Conservation (phyloP, 2,797 vertebrate species). For the Hirundo rustica region DNA sequence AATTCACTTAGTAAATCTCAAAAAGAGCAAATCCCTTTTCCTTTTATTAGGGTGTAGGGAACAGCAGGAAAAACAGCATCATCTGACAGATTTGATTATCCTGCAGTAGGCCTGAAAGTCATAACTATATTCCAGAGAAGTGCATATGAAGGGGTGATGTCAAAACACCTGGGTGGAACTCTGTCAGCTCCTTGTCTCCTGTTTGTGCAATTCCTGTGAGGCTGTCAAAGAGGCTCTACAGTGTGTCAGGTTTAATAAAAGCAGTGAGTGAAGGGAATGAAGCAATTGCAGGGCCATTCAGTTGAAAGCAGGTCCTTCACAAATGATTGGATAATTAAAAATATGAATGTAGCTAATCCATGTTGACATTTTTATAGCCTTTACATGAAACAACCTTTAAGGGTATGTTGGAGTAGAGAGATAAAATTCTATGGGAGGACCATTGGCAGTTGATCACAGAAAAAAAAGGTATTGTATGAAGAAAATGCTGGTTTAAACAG, state of each 20-base stretch:
- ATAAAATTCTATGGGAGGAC: constrained; percentile 68
- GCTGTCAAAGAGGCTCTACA: neutral
- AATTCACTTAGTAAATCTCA: neutral
- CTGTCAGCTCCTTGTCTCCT: constrained; percentile 41
- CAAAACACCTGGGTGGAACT: constrained; percentile 46
- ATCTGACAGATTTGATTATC: constrained; percentile 6
- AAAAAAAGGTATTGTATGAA: constrained; percentile 52
- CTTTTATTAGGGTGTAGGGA: neutral
- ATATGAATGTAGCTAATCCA: constrained; percentile 67
- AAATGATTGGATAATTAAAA: constrained; percentile 73
- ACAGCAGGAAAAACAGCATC: neutral
- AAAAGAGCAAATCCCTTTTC: neutral
- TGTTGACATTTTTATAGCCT: constrained; percentile 74
- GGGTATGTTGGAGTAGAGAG: constrained; percentile 49
- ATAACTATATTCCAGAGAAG: neutral
- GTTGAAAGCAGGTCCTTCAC: constrained; percentile 42
- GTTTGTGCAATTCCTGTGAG: neutral
- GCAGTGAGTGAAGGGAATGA: constrained; percentile 33
- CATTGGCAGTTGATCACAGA: constrained; percentile 72
- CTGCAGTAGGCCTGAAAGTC: neutral
- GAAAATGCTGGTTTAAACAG: constrained; percentile 35
- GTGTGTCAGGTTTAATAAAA: constrained; percentile 34
- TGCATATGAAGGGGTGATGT: neutral
- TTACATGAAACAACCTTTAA: constrained; percentile 72
- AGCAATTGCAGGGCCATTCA: constrained; percentile 8